Base-by-base conservation (phyloP, 2,888 invertebrate species). In the Euproctis similis region DNA sequence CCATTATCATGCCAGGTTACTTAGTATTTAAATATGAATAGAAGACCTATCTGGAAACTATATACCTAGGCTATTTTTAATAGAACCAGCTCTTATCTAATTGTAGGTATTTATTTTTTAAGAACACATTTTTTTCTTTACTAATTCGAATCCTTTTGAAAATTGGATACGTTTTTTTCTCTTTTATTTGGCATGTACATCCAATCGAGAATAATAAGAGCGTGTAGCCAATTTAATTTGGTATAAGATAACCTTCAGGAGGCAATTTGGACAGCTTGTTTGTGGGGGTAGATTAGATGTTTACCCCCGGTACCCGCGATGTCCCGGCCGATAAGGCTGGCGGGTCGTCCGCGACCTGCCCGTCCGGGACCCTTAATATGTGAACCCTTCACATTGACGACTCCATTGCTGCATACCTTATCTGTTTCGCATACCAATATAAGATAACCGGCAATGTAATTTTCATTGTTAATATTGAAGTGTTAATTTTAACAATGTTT, bases 201-300 rank as follows among this genome's bases (percentile, higher is more conserved):
- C 53, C 48, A 51, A 61, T 59, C 48, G 41, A 45, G 46, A 49
- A 50, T 30, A 54, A 56, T 59, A 58, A 59, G 54, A 58, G 51
- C 57, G 54, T 60, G 64, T 62, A 63, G 59, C 63, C 67, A 72
- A 70, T 73, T 73, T 74, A 74, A 75, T 76, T 72, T 70, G 62
- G 71, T 69, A 68, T 69, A 76, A 65, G 72, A 73, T 73, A 67
- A 69, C 68, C 66, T 72, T 63, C n/a, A n/a, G 64, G 63, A 68
- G 66, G 68, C 70, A 68, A 75, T 77, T 64, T 59, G 65, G 65
- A 65, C 59, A 65, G 69, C 64, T 70, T 72, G 74, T 76, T 75
- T 68, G 72, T 66, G 66, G 57, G n/a, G 62, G 67, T 55, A 69
- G 75, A 74, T 76, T 76, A 75, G 67, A 71, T 75, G 71, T 69